Conservation (phyloP, 2,797 vertebrate genomes). For the Oreochromis mossambicus region DNA sequence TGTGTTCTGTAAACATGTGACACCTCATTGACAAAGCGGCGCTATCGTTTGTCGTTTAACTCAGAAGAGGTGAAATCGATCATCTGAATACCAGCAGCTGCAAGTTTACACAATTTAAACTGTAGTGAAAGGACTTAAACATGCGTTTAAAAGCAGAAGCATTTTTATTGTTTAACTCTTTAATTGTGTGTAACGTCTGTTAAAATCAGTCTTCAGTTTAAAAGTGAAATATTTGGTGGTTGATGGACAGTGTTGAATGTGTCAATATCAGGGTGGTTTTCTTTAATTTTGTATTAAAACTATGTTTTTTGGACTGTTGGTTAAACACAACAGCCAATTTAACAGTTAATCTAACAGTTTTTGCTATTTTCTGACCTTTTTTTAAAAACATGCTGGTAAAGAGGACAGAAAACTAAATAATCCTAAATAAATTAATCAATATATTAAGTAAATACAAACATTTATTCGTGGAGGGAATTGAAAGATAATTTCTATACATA, state of each 20-base stretch:
- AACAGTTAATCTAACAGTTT: neutral
- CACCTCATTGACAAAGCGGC: conserved; percentile 42
- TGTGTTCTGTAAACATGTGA: conserved; percentile 58
- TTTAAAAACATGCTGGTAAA: neutral
- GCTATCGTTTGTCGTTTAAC: neutral
- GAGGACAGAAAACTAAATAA: neutral
- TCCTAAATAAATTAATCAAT: neutral
- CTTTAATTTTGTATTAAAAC: neutral
- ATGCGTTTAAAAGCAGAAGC: neutral
- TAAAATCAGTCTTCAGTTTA: neutral
- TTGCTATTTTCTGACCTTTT: neutral
- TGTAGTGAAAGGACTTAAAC: neutral
- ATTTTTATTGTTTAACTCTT: neutral
- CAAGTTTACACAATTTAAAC: neutral
- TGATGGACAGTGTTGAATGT: neutral
- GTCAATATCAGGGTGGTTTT: neutral
- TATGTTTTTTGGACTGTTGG: neutral
- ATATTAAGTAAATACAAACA: neutral
- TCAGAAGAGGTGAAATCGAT: conserved; percentile 15
- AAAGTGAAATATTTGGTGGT: neutral
- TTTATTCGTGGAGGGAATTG: neutral
- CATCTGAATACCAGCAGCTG: neutral
- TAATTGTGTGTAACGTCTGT: neutral
- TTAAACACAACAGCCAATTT: neutral
- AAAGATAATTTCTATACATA: neutral